Evolutionary conservation across 1,140 invertebrate genomes (phyloP), one percentile per base, ranked within the genome.

Genomic region (Orchestia grillus): DNA sequence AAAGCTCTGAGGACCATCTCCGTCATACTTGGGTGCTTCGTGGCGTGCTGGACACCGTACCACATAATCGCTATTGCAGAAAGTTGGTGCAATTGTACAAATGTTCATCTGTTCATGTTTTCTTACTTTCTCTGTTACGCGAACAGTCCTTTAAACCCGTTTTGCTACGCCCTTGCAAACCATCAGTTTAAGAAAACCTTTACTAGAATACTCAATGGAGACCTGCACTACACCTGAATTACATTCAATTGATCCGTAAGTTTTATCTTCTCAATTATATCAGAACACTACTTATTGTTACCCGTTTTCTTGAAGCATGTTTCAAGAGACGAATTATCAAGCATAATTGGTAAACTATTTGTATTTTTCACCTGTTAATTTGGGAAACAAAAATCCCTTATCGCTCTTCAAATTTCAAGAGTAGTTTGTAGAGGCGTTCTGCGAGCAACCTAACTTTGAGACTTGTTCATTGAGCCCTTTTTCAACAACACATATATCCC

Each of bases 161-260:
- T 98, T 96, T 98, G 98, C 97, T 99, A 99, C 97, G 99, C 99
- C 0, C 97, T 99, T 96, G 99, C 99, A 96, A 99, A 99, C 98
- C 99, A 99, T 97, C 99, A 99, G 97, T 99, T 99, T 97, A 99
- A 99, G 97, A 99, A 99, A 97, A 99, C 99, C 57, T 99, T 99
- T 97, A 99, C 98, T 95, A 98, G 99, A 97, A 99, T 99, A 97
- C 98, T 99, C n/a, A 99, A 98, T 97, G 99, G 99, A 1, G 99
- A 99, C 97, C 98, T 99, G 95, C 99, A 99, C 97, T 98, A 99
- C 98, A 99, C 99, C 97, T 99, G 98, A 97, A 96, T 94, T 91
- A 44, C 62, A 44, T 57, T 90, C 45, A 41, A 42, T 90, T 19
- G 23, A 41, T 44, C 36, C 41, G 8, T 90, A 90, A 90, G 8